Conservation (phyloP, 2,113 vertebrate genomes). For the human (Homo sapiens) region DNA sequence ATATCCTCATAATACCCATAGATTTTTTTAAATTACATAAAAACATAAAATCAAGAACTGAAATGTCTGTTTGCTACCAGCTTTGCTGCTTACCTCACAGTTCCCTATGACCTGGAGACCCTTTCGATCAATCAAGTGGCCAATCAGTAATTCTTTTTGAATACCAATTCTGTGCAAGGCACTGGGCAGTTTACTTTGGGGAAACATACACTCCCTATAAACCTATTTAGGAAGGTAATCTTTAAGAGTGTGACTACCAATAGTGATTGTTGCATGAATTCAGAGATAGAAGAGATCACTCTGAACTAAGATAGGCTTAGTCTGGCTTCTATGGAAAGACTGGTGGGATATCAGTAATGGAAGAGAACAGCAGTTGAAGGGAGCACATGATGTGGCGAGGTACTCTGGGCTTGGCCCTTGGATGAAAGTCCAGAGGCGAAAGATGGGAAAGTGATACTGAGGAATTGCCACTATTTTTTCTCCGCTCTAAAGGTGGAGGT, state of each 20-base stretch:
- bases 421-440: neutral
- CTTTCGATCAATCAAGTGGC: neutral
- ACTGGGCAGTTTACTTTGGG: neutral
- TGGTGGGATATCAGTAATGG: neutral
- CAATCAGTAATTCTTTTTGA: neutral
- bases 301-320: neutral
- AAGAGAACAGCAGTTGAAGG: neutral
- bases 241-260: neutral
- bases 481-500: neutral
- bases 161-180: neutral
- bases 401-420: neutral
- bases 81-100: neutral
- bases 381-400: fast-evolving
- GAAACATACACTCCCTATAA: neutral
- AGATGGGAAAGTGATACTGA: neutral
- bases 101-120: neutral
- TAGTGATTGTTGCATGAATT: neutral
- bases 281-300: neutral
- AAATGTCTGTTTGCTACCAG: neutral
- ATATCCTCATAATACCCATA: neutral
- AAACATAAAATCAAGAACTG: conserved; percentile 10
- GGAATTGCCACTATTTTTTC: neutral
- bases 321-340: neutral
- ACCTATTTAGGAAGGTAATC: neutral
- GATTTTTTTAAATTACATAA: neutral